Evolutionary conservation across 1,140 invertebrate genomes (phyloP), one percentile per base, ranked within the genome.

Genomic region (Mycetomoellerius zeteki): DNA sequence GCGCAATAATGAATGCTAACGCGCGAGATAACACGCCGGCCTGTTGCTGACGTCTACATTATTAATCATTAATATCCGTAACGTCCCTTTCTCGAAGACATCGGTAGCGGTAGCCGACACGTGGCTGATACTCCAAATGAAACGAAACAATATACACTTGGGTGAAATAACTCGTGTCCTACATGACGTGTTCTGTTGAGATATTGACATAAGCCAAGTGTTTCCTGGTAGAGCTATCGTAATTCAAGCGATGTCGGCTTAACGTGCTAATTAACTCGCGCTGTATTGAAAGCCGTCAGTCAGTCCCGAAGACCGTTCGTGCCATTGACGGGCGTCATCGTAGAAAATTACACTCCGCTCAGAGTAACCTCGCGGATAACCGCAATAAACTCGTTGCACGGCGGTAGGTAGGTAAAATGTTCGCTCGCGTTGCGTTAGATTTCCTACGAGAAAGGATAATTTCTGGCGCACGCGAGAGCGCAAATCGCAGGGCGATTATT

Each of bases 381-480:
- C 69, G 69, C 69, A 84, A 84, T 75, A 62, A 84, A 84, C 56
- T 47, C 43, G 71, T 47, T 33, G 19, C 37, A 7, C 54, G 24
- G 37, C 37, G 52, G 37, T 52, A 50, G 12, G 47, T 50, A 54
- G 62, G 43, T 75, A 62, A 60, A 73, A 60, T 69, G 21, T 37
- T 62, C 30, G 8, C 50, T 24, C n/a, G 56, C 33, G 56, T 77
- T 43, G 16, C 33, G 19, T 14, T 56, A 24, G 54, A 75, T 75
- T 62, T 84, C 12, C 21, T 19, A n/a, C 24, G 52, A 16, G 78
- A 72, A 33, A 71, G 16, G n/a, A 58, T 58, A 82, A 82, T 47
- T 82, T 24, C 30, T n/a, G 62, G 72, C 81, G 80, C 62, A 91
- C 81, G 54, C 88, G 92, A 93, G 92, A 91, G 90, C 64, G 64